Percentiles rank a stretch among this genome's conserved stretches.
Conservation (phyloP, 1,140 invertebrate species). For the Wasmannia auropunctata region DNA sequence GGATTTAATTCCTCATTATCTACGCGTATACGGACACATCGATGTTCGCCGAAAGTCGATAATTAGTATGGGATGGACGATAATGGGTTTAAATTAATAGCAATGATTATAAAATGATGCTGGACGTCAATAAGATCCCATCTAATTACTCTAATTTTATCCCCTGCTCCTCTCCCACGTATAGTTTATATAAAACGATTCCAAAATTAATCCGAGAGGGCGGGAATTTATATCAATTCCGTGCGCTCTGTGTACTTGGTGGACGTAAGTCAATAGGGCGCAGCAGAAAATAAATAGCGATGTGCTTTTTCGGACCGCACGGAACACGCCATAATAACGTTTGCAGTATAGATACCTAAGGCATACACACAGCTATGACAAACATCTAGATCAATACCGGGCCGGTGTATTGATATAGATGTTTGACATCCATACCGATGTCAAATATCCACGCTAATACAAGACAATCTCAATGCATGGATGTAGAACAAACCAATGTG, state of each 20-base stretch:
- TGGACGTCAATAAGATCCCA: not conserved
- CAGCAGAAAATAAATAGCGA: not conserved
- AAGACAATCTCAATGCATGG: constrained; percentile 18
- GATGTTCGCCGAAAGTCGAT: not conserved
- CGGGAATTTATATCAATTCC: not conserved
- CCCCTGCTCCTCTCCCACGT: too few species aligned
- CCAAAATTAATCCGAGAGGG: not conserved
- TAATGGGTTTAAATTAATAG: not conserved
- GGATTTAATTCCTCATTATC: constrained; percentile 16
- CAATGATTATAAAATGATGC: not conserved
- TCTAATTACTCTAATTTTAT: too few species aligned
- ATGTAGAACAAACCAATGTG: constrained; percentile 10
- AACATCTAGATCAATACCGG: constrained; percentile 52
- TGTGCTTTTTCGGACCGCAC: not conserved
- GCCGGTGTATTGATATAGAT: constrained; percentile 50
- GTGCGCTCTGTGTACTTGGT: not conserved
- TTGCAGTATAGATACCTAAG: constrained; percentile 32
- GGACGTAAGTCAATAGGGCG: not conserved
- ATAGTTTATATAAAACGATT: not conserved
- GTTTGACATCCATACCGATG: constrained; percentile 56
- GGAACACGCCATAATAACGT: constrained; percentile 21
- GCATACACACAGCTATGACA: constrained; percentile 41
- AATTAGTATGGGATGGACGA: not conserved
- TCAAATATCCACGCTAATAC: constrained; percentile 47
- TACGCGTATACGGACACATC: not conserved